A percentile compares a stretch with the other conserved stretches of the same genome.
These are phyloP conservation scores for Gastrophryne carolinensis DNA, from an alignment of 2,797 vertebrate species.

Conservation along the genomic window DNA sequence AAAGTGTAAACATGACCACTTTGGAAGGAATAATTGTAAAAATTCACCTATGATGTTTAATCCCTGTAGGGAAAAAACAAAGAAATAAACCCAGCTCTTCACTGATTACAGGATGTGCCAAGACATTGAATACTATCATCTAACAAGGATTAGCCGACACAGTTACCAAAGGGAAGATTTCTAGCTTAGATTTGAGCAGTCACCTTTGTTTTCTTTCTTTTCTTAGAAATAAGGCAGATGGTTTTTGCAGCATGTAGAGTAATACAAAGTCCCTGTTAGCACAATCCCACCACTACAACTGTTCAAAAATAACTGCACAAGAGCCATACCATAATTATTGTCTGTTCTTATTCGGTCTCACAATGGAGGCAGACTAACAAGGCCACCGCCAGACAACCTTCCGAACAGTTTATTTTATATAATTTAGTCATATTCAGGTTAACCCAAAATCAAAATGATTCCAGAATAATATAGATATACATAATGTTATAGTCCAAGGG, in stretches of 20 bases:
- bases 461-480: too few relatives aligned
- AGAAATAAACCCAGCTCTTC: constrained; percentile 16
- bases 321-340: constrained; percentile 8
- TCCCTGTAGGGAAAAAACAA: constrained; percentile 2
- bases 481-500: too few relatives aligned
- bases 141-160: constrained; percentile 39
- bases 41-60: constrained; percentile 37
- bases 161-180: constrained; percentile 38
- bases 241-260: constrained; percentile 22
- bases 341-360: constrained; percentile 7
- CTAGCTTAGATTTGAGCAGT: constrained; percentile 18
- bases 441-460: too few relatives aligned
- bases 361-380: constrained; percentile 19
- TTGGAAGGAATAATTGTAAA: background rate
- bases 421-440: constrained; percentile 40
- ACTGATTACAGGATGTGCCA: constrained; percentile 5
- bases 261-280: constrained; percentile 30
- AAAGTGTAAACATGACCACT: constrained; percentile 1
- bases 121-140: constrained; percentile 11
- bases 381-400: background rate
- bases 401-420: constrained; percentile 22
- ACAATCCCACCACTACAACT: constrained; percentile 12
- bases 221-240: constrained; percentile 21
- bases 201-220: constrained; percentile 33
- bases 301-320: background rate